These are phyloP conservation scores for Drosophila buzzatii DNA, from an alignment of 2,888 invertebrate species.

Conservation along the genomic window DNA sequence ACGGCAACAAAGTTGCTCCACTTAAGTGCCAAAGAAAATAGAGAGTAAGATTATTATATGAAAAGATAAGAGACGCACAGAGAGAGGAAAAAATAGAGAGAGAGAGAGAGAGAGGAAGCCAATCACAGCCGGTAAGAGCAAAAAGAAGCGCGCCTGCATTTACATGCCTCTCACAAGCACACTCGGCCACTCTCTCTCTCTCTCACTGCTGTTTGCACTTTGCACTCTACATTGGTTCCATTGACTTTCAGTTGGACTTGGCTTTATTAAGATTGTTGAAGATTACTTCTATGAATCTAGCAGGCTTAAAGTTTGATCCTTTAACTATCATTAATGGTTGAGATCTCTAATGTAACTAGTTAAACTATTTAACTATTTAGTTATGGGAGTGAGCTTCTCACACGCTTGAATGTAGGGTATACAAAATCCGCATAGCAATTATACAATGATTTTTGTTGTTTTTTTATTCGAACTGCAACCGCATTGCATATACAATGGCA, in stretches of 20 bases:
- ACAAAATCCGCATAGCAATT: not conserved
- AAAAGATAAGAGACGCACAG: conserved; percentile 10
- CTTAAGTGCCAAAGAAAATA: conserved; percentile 20
- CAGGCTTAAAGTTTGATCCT: not conserved
- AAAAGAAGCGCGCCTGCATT: conserved; percentile 1
- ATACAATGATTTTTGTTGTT: no score
- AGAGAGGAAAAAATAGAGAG: not conserved
- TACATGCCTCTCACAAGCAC: not conserved
- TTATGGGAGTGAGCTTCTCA: not conserved
- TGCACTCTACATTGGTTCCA: not conserved
- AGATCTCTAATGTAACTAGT: not conserved
- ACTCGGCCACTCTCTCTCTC: not conserved
- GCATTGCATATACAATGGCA: conserved; percentile 58
- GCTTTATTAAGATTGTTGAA: not conserved
- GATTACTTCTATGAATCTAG: not conserved
- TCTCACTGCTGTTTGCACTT: conserved; percentile 14
- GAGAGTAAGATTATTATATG: not conserved
- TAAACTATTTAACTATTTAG: no score
- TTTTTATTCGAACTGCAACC: conserved; percentile 52
- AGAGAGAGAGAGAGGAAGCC: conserved; percentile 2
- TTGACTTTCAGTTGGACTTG: not conserved
- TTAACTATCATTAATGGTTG: not conserved
- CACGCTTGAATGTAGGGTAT: conserved; percentile 31
- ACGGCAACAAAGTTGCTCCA: conserved; percentile 73
- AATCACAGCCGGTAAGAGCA: conserved; percentile 17